These are phyloP conservation scores for Glaucidium brasilianum DNA, from an alignment of 2,113 vertebrate genomes.

Conservation along the genomic window DNA sequence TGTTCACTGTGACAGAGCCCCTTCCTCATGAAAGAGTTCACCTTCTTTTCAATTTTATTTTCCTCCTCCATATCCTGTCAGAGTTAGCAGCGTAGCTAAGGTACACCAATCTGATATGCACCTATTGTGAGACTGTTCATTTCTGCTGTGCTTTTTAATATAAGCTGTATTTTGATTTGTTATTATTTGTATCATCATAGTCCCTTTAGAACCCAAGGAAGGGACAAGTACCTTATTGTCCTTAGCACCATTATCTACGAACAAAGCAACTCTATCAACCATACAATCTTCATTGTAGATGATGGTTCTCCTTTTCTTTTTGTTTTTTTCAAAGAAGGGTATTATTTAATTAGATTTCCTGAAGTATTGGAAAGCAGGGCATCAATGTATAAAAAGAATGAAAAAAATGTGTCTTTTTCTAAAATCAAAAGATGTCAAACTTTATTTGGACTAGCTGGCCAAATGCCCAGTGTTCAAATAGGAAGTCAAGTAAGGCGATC, in stretches of 20 bases:
- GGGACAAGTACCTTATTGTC: background rate
- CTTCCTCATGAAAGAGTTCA: background rate
- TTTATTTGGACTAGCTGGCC: background rate
- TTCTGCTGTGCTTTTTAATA: conserved; percentile 32
- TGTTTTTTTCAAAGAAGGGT: background rate
- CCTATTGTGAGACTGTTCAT: background rate
- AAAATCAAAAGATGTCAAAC: background rate
- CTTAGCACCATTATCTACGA: rapidly evolving
- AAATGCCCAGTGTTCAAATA: background rate
- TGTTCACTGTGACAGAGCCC: background rate
- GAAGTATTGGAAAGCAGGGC: background rate
- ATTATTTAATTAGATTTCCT: background rate
- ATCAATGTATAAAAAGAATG: background rate
- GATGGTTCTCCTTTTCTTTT: background rate
- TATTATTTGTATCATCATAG: conserved; percentile 13
- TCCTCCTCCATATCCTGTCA: conserved; percentile 26
- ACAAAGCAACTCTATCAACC: background rate
- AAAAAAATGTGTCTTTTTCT: background rate
- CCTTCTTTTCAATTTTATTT: background rate
- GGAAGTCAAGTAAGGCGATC: background rate
- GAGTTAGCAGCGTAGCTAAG: background rate
- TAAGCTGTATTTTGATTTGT: background rate
- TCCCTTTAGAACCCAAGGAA: background rate
- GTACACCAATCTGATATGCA: background rate
- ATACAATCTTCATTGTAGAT: background rate